Conservation (phyloP, 2,888 invertebrate genomes). For the Trachelus tabidus region DNA sequence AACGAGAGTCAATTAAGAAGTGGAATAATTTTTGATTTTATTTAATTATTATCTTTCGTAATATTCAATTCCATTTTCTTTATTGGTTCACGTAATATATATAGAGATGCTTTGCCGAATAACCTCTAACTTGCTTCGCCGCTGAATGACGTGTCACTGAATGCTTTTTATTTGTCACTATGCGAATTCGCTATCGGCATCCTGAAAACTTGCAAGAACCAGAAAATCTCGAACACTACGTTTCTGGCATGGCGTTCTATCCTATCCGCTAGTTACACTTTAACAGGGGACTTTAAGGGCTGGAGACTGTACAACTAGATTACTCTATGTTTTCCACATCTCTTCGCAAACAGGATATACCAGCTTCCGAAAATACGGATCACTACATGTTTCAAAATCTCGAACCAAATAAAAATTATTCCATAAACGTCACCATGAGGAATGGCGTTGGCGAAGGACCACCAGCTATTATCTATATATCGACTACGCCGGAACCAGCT, state of each 20-base stretch:
- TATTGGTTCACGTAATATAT: too few species aligned
- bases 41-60: too few species aligned
- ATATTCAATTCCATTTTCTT: too few species aligned
- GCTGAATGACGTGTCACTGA: too few species aligned
- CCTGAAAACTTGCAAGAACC: slow-evolving; percentile 48
- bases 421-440: slow-evolving; percentile 82
- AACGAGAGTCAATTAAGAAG: too few species aligned
- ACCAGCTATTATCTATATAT: slow-evolving; percentile 72
- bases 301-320: slow-evolving; percentile 10
- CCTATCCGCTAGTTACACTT: slow-evolving; percentile 27
- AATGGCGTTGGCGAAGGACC: slow-evolving; percentile 87
- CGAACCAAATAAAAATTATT: slow-evolving; percentile 78
- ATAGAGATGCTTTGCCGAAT: too few species aligned
- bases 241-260: slow-evolving; percentile 62
- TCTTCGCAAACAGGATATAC: slow-evolving; percentile 75
- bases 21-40: too few species aligned
- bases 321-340: slow-evolving; percentile 9
- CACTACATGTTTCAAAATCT: slow-evolving; percentile 85
- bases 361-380: slow-evolving; percentile 73
- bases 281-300: slow-evolving; percentile 27
- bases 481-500: slow-evolving; percentile 76
- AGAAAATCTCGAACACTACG: slow-evolving; percentile 36
- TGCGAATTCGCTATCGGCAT: slow-evolving; percentile 1
- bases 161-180: neutral
- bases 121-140: too few species aligned